These are phyloP conservation scores for Plutella xylostella DNA, from an alignment of 2,888 invertebrate species.

Conservation along the genomic window DNA sequence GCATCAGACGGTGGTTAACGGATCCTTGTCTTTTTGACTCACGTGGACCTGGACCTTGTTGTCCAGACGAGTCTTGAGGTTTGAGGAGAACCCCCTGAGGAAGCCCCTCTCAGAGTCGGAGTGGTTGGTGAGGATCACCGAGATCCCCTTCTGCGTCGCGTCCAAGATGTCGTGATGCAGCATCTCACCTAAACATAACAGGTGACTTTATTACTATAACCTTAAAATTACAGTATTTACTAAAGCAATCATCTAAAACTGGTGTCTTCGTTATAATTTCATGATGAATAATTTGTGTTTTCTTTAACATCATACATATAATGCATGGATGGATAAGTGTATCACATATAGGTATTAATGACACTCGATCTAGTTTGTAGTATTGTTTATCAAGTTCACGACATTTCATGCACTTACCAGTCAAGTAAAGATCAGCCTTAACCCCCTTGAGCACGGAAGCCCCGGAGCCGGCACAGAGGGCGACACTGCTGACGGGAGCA, in stretches of 20 bases:
- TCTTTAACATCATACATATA: too few species aligned
- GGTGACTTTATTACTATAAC: neutral
- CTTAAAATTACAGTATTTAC: too few species aligned
- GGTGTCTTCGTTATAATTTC: too few species aligned
- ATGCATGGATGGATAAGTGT: too few species aligned
- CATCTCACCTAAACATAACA: slow-evolving; percentile 79
- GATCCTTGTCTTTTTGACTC: slow-evolving; percentile 82
- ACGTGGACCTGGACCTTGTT: slow-evolving; percentile 73
- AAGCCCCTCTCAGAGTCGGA: slow-evolving; percentile 95
- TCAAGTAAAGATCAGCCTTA: slow-evolving; percentile 84
- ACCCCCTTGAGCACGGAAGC: slow-evolving; percentile 78
- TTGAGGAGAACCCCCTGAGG: slow-evolving; percentile 68
- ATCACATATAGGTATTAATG: too few species aligned
- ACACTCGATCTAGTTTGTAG: too few species aligned
- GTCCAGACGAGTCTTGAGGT: slow-evolving; percentile 42
- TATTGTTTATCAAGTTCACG: too few species aligned
- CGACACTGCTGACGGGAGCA: slow-evolving; percentile 72
- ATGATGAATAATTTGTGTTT: too few species aligned
- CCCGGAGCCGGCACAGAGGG: slow-evolving; percentile 93
- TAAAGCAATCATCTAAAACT: too few species aligned
- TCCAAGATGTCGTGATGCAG: slow-evolving; percentile 94
- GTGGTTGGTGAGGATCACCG: slow-evolving; percentile 92
- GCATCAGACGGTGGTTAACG: slow-evolving; percentile 74
- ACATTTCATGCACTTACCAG: slow-evolving; percentile 70
- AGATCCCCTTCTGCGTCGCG: slow-evolving; percentile 80